Percentiles rank a stretch among this genome's conserved stretches.
Evolutionary conservation across 2,797 vertebrate genomes (phyloP).

Genomic region (Brotula barbata): DNA sequence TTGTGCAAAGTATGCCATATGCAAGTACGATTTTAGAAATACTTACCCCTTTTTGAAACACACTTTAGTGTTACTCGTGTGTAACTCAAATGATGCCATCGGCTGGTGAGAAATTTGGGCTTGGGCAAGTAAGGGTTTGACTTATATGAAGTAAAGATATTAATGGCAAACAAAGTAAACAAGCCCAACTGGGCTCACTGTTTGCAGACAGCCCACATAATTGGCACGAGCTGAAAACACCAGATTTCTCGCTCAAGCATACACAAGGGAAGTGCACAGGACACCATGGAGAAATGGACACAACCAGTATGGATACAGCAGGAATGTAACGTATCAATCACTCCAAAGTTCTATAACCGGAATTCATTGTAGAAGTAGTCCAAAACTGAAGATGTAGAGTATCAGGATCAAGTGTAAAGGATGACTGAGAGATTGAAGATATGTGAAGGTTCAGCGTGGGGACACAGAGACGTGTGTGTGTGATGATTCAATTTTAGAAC

Average conservation of each 20-base stretch:
- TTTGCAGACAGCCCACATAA: not conserved
- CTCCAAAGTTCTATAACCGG: conserved; percentile 26
- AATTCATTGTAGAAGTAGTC: conserved; percentile 28
- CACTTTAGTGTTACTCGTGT: too few species aligned
- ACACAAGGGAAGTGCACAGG: conserved; percentile 18
- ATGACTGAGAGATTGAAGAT: conserved; percentile 29
- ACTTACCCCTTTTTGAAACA: not conserved
- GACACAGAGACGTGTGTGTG: conserved; percentile 17
- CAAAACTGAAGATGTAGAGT: conserved; percentile 33
- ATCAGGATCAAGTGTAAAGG: conserved; percentile 35
- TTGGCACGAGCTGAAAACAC: conserved; percentile 31
- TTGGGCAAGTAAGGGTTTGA: too few species aligned
- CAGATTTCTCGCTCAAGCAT: conserved; percentile 36
- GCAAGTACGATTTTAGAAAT: not conserved
- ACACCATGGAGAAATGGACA: conserved; percentile 13
- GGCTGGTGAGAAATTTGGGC: too few species aligned
- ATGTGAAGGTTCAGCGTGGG: conserved; percentile 17
- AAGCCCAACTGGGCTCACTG: not conserved
- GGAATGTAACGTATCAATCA: conserved; percentile 25
- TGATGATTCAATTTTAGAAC: conserved; percentile 26
- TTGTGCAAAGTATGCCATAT: conserved; percentile 2
- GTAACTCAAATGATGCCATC: too few species aligned
- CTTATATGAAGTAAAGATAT: too few species aligned
- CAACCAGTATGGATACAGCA: conserved; percentile 21
- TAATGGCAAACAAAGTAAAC: not conserved